Conservation (phyloP, 2,888 invertebrate genomes). For the Drosophila conformis region DNA sequence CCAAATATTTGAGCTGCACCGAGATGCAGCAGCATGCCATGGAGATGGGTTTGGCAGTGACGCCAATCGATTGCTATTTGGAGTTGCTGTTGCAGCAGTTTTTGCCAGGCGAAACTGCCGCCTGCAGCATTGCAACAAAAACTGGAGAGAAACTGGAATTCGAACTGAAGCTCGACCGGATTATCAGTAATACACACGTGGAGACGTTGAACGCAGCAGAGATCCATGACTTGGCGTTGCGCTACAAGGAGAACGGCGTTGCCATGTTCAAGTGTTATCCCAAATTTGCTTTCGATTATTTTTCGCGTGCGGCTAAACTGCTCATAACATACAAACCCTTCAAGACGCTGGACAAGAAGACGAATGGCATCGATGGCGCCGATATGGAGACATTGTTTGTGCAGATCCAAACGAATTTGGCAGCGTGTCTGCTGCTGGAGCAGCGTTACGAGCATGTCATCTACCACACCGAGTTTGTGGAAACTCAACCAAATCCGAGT, state of each 20-base stretch:
- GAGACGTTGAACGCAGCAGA: slow-evolving; percentile 84
- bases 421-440: slow-evolving; percentile 91
- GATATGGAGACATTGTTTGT: slow-evolving; percentile 88
- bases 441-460: slow-evolving; percentile 89
- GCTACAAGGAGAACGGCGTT: slow-evolving; percentile 86
- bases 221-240: slow-evolving; percentile 84
- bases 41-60: slow-evolving; percentile 85
- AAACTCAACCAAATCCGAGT: slow-evolving; percentile 74
- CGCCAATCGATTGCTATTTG: slow-evolving; percentile 85
- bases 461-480: slow-evolving; percentile 87
- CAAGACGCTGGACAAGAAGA: slow-evolving; percentile 85
- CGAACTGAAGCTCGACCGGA: slow-evolving; percentile 82
- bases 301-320: slow-evolving; percentile 90
- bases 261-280: slow-evolving; percentile 88
- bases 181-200: slow-evolving; percentile 84
- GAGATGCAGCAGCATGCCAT: slow-evolving; percentile 46
- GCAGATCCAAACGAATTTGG: slow-evolving; percentile 92
- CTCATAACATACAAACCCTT: slow-evolving; percentile 88
- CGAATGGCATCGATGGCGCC: slow-evolving; percentile 76
- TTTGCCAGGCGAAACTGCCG: slow-evolving; percentile 85
- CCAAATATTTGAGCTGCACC: slow-evolving; percentile 58
- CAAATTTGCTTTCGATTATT: slow-evolving; percentile 90
- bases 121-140: slow-evolving; percentile 84
- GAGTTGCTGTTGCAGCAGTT: slow-evolving; percentile 86
- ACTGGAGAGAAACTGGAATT: slow-evolving; percentile 73